Evolutionary conservation across 2,888 invertebrate species (phyloP), one percentile per base, ranked within the genome.

Genomic region (Lithophane ornitopus): DNA sequence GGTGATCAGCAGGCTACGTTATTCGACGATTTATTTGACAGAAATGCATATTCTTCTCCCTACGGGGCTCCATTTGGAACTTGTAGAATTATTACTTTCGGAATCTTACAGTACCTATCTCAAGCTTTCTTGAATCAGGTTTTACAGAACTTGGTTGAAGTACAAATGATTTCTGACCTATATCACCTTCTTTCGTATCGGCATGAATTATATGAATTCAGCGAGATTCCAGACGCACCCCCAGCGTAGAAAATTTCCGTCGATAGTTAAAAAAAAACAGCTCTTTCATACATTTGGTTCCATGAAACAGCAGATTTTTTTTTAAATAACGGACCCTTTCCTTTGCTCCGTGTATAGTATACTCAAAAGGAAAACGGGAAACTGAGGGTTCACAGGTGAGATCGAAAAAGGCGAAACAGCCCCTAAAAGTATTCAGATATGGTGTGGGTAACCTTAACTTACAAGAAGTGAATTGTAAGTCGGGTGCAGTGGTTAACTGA

Each of bases 371-470:
- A 93, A 97, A 91, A 96, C 97, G 61, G 97, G n/a, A 97, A 91
- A 97, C 97, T 68, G 97, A 97, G 87, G 97, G 92, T 0, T 88
- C 93, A 0, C 94, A 94, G 14, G 90, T 94, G 0, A 95, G 94
- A 78, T 94, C 95, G 0, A 96, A 95, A 75, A 97, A 97, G 87
- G 95, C 97, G 46, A 97, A 97, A 83, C 95, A 97, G 90, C 97
- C 97, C 76, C 96, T 98, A 0, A 98, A 98, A 95, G 97, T 98
- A 0, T 99, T 98, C 93, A 97, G 98, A 78, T 95, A 97, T 70
- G 99, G 99, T 0, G 98, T 99, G 16, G 99, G 99, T 22, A 99
- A 99, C 92, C 97, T 99, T 3, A 98, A 98, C 91, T 94, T 97
- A 41, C 95, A 95, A 87, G 94, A 95, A 58, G 84, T 92, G 1